These are phyloP conservation scores for Hemiscyllium ocellatum DNA, from an alignment of 2,113 vertebrate genomes.

Conservation along the genomic window DNA sequence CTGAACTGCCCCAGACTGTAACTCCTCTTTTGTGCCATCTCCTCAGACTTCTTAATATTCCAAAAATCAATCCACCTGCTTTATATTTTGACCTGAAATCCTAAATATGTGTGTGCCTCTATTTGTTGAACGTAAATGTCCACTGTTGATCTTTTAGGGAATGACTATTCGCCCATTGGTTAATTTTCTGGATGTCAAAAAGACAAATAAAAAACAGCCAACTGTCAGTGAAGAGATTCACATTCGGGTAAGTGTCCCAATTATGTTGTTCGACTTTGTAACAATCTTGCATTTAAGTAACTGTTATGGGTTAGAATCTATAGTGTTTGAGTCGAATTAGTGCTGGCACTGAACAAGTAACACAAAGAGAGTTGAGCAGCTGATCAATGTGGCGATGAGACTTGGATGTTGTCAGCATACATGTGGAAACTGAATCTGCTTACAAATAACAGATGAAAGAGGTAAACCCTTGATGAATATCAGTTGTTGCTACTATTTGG, in stretches of 20 bases:
- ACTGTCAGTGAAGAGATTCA: constrained; percentile 88
- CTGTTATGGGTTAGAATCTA: background rate
- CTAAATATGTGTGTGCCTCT: background rate
- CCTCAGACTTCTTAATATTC: too few relatives aligned
- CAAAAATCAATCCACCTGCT: too few relatives aligned
- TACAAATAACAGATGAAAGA: background rate
- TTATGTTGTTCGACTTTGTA: background rate
- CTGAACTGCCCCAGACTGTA: too few relatives aligned
- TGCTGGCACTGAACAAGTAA: background rate
- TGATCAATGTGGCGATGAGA: background rate
- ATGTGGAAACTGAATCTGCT: background rate
- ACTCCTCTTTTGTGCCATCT: too few relatives aligned
- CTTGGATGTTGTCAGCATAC: background rate
- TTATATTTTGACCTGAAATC: background rate
- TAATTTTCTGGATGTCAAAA: constrained; percentile 84
- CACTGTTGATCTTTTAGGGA: constrained; percentile 60
- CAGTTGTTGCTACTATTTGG: background rate
- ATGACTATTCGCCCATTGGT: constrained; percentile 91
- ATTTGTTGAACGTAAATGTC: background rate
- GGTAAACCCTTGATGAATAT: background rate
- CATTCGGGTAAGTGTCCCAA: constrained; percentile 66
- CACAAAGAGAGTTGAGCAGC: background rate
- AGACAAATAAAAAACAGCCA: constrained; percentile 77
- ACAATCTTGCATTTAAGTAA: background rate
- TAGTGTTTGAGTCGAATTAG: background rate